Conservation (phyloP, 2,888 invertebrate genomes). For the Sinohyriopsis cumingii region DNA sequence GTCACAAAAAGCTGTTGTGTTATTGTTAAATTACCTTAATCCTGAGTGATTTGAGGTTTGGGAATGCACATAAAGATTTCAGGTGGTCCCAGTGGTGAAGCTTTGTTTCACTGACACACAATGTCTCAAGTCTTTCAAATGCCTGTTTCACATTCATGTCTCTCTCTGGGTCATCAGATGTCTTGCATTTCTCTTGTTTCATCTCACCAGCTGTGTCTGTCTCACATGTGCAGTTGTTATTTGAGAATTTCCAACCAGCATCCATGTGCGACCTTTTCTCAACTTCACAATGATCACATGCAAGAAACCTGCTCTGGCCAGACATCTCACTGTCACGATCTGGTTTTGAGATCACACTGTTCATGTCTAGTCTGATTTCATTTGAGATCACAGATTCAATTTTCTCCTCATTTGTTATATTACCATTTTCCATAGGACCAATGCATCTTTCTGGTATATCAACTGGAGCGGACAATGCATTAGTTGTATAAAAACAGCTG, state of each 20-base stretch:
- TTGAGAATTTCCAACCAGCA: neutral
- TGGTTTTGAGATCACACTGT: too few species aligned
- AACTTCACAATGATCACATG: too few species aligned
- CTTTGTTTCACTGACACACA: constrained; percentile 61
- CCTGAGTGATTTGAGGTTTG: constrained; percentile 49
- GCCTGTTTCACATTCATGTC: constrained; percentile 16
- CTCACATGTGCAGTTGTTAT: neutral
- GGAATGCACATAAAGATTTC: constrained; percentile 49
- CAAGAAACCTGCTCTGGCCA: too few species aligned
- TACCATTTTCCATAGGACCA: too few species aligned
- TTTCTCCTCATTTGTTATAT: too few species aligned
- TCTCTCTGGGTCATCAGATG: constrained; percentile 5
- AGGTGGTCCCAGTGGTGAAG: constrained; percentile 53
- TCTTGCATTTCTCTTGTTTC: neutral
- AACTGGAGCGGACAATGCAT: too few species aligned
- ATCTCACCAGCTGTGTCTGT: neutral
- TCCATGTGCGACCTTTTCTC: too few species aligned
- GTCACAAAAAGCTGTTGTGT: neutral
- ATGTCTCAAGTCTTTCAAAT: constrained; percentile 45
- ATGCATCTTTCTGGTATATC: too few species aligned
- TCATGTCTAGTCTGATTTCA: too few species aligned
- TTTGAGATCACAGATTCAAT: too few species aligned
- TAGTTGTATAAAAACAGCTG: too few species aligned
- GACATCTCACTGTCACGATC: too few species aligned
- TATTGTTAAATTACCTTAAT: constrained; percentile 46